Conservation (phyloP, 53 echinoderm and acorn worm genomes). For the Temnopleurus reevesii region DNA sequence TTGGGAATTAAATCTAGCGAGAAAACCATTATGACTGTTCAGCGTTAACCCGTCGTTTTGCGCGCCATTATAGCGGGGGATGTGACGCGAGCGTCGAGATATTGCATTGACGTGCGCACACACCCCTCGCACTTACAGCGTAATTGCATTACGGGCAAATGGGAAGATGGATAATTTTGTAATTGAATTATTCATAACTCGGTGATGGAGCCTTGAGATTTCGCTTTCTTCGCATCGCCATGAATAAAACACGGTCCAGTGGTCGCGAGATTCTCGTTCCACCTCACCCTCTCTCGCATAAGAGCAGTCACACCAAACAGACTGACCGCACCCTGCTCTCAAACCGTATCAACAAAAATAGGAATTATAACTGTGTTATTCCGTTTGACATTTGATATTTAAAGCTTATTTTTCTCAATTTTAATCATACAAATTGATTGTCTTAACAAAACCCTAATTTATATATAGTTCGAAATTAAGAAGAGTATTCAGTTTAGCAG, state of each 20-base stretch:
- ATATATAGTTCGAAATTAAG: too few species aligned
- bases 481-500: too few species aligned
- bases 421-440: too few species aligned
- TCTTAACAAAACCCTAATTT: too few species aligned
- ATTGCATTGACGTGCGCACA: conserved; percentile 28
- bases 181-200: conserved; percentile 96
- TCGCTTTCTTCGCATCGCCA: conserved; percentile 51
- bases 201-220: conserved; percentile 61
- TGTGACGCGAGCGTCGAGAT: conserved; percentile 10
- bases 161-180: conserved; percentile 86
- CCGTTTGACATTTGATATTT: too few species aligned
- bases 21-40: conserved; percentile 73
- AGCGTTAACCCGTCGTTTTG: conserved; percentile 69
- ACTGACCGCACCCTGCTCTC: too few species aligned
- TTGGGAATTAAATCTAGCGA: conserved; percentile 82
- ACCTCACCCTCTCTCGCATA: not conserved
- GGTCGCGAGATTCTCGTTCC: not conserved
- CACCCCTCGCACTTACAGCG: conserved; percentile 56
- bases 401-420: too few species aligned
- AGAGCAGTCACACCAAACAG: too few species aligned
- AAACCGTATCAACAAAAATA: too few species aligned
- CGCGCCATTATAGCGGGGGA: conserved; percentile 8
- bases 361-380: too few species aligned
- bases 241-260: conserved; percentile 58
- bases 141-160: conserved; percentile 94